Evolutionary conservation across 2,113 vertebrate genomes (phyloP), one percentile per base, ranked within the genome.

Genomic region (Catharus bicknelli): DNA sequence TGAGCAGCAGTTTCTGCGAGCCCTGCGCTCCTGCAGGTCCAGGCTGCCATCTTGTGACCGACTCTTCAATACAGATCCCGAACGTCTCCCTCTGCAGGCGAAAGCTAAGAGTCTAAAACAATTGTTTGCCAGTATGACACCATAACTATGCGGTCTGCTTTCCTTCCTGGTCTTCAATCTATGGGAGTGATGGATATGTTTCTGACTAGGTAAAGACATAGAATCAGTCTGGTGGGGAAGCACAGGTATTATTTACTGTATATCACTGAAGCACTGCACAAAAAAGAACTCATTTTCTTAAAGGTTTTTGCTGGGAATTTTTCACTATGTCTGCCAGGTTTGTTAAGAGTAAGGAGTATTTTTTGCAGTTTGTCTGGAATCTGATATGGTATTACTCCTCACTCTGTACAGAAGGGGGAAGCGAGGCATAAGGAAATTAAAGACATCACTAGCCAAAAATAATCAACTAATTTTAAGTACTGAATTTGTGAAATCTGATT

Each of bases 61-160:
- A 0, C 2, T 0, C 18, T 15, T 8, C 18, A 1, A 3, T 34
- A 14, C 8, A 29, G 16, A 30, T 0, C 34, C 26, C 2, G 15
- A 23, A 3, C 0, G 1, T 1, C 54, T 29, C 47, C 13, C 40
- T 7, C 29, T 1, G 2, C 9, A 22, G 19, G 10, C 2, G 2
- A 13, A 22, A 34, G 9, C 8, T 2, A 20, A 21, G 19, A 22
- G 16, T 6, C 30, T 9, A 13, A n/a, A 40, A 47, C 43, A 20
- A 8, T 2, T 5, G 11, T 25, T 43, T 43, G 36, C 26, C 11
- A 2, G 8, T 15, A 2, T 4, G 27, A 21, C 16, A 50, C 26
- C 0, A 0, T 25, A 68, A 25, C 36, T 11, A 4, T 1, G 3
- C 0, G 1, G 47, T 12, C 58, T 32, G 19, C 17, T 30, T 17